A percentile compares a stretch with the other conserved stretches of the same genome.
These are phyloP conservation scores for Bufo gargarizans DNA, from an alignment of 2,113 vertebrate genomes.

Conservation along the genomic window DNA sequence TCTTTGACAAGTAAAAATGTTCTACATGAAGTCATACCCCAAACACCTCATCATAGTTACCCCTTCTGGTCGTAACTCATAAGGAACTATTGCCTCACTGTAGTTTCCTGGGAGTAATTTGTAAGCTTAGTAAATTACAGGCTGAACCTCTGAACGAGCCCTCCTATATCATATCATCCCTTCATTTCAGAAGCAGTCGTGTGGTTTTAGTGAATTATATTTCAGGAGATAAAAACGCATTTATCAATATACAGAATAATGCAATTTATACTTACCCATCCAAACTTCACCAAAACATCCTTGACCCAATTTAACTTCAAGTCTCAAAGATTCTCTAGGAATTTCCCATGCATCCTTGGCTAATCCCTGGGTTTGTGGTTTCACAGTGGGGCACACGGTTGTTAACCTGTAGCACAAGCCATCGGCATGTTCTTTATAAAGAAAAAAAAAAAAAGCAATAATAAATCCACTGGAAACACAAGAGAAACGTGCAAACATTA, in stretches of 20 bases:
- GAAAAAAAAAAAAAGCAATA: slow-evolving; percentile 41
- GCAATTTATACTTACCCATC: slow-evolving; percentile 87
- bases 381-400: slow-evolving; percentile 95
- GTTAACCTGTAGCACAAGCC: slow-evolving; percentile 96
- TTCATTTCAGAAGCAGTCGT: neutral
- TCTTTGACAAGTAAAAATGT: neutral
- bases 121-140: neutral
- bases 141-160: neutral
- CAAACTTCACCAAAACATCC: slow-evolving; percentile 99
- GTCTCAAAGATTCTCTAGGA: slow-evolving; percentile 90
- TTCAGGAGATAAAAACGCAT: neutral
- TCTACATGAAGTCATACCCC: neutral
- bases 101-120: neutral
- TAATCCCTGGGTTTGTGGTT: slow-evolving; percentile 97
- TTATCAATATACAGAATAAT: neutral
- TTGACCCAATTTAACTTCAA: slow-evolving; percentile 96
- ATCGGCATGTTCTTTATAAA: slow-evolving; percentile 88
- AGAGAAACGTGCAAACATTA: neutral
- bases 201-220: neutral
- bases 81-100: neutral
- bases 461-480: neutral
- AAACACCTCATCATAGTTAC: neutral
- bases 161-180: neutral
- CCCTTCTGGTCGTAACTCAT: neutral
- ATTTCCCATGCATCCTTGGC: slow-evolving; percentile 99